These are phyloP conservation scores for Podiceps cristatus DNA, from an alignment of 2,113 vertebrate species.

Conservation along the genomic window DNA sequence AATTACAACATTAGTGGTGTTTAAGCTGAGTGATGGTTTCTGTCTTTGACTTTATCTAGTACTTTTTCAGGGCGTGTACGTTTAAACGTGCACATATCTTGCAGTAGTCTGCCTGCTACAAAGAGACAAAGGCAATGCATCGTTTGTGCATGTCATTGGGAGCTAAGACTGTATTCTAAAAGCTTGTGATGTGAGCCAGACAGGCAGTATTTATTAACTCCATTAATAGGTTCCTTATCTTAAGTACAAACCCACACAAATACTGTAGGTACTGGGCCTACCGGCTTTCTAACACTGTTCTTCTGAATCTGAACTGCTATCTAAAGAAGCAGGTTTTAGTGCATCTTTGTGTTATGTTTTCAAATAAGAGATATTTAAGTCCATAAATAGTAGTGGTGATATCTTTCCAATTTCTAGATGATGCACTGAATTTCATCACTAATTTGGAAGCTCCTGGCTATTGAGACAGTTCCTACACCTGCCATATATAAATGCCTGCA, in stretches of 20 bases:
- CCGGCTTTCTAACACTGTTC: not conserved
- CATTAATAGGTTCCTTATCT: not conserved
- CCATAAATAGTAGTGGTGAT: not conserved
- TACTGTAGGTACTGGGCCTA: not conserved
- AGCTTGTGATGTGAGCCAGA: not conserved
- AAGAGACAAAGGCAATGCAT: not conserved
- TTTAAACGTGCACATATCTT: not conserved
- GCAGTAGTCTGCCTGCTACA: not conserved
- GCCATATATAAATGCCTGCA: not conserved
- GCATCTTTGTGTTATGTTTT: not conserved
- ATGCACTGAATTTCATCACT: not conserved
- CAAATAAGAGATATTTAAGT: not conserved
- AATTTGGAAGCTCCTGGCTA: not conserved
- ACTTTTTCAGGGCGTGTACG: not conserved
- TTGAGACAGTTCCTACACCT: not conserved
- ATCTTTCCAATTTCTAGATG: not conserved
- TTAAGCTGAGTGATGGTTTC: not conserved
- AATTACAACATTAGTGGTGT: not conserved
- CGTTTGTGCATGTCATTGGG: not conserved
- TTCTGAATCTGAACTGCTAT: not conserved
- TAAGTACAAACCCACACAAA: not conserved
- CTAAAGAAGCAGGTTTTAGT: not conserved
- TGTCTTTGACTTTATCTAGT: not conserved
- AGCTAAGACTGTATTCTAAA: not conserved
- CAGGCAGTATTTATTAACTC: not conserved